These are phyloP conservation scores for Sylvia atricapilla DNA, from an alignment of 2,113 vertebrate genomes.

Conservation along the genomic window DNA sequence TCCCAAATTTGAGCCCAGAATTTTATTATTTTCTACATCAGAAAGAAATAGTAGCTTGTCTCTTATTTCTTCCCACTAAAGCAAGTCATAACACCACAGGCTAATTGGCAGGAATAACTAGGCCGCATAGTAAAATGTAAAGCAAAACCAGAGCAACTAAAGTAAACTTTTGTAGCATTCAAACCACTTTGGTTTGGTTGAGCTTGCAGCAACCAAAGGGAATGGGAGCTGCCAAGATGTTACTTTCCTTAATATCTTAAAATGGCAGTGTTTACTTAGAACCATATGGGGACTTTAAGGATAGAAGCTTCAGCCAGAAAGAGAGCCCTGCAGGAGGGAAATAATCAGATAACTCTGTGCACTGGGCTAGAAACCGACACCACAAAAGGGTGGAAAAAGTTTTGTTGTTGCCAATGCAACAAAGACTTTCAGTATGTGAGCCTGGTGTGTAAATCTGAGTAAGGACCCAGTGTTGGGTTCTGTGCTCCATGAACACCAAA, in stretches of 20 bases:
- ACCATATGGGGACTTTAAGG: conserved; percentile 47
- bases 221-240: conserved; percentile 51
- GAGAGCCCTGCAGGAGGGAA: conserved; percentile 36
- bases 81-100: conserved; percentile 41
- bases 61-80: conserved; percentile 43
- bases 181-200: conserved; percentile 60
- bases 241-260: conserved; percentile 38
- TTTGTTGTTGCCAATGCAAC: background rate
- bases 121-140: conserved; percentile 51
- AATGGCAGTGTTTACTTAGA: conserved; percentile 51
- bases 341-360: background rate
- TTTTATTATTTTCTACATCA: conserved; percentile 54
- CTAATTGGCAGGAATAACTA: conserved; percentile 54
- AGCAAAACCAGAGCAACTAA: conserved; percentile 64
- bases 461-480: background rate
- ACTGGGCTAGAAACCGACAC: background rate
- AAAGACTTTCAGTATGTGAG: background rate
- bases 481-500: rapidly evolving
- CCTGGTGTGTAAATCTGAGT: background rate
- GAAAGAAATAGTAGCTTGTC: conserved; percentile 60
- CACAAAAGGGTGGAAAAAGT: conserved; percentile 17
- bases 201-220: conserved; percentile 1
- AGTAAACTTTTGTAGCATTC: conserved; percentile 36
- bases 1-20: conserved; percentile 26
- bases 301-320: background rate